These are phyloP conservation scores for Lepus oiostolus DNA, from an alignment of 2,797 vertebrate species.

Conservation along the genomic window DNA sequence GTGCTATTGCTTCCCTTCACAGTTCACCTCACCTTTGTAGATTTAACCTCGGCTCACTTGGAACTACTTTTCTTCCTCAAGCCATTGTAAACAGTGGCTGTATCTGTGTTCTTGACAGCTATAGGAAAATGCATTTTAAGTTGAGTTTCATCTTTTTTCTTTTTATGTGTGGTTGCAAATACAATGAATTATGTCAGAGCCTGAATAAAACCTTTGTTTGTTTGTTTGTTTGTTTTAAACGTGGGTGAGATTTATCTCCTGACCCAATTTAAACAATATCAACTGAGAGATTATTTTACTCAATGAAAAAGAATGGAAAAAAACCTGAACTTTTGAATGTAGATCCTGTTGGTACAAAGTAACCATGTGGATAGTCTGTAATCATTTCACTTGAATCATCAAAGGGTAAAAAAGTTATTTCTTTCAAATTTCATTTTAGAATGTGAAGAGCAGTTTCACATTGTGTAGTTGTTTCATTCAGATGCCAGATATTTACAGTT, in stretches of 20 bases:
- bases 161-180: slow-evolving; percentile 66
- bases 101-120: slow-evolving; percentile 58
- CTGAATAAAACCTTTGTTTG: slow-evolving; percentile 20
- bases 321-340: slow-evolving; percentile 51
- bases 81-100: not conserved
- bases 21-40: slow-evolving; percentile 15
- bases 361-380: slow-evolving; percentile 59
- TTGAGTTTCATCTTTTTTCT: slow-evolving; percentile 64
- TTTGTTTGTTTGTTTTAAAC: not conserved
- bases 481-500: slow-evolving; percentile 55
- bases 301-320: slow-evolving; percentile 59
- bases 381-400: slow-evolving; percentile 47
- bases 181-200: slow-evolving; percentile 55
- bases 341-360: slow-evolving; percentile 64
- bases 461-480: not conserved
- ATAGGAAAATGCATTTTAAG: slow-evolving; percentile 59
- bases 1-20: not conserved
- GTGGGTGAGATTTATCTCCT: slow-evolving; percentile 58
- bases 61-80: not conserved
- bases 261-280: slow-evolving; percentile 60
- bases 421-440: slow-evolving; percentile 68
- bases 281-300: slow-evolving; percentile 64
- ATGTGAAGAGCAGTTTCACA: slow-evolving; percentile 59
- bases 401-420: slow-evolving; percentile 37
- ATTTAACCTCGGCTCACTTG: slow-evolving; percentile 54